Conservation (phyloP, 2,888 invertebrate species). For the Neuroscelio doddi region DNA sequence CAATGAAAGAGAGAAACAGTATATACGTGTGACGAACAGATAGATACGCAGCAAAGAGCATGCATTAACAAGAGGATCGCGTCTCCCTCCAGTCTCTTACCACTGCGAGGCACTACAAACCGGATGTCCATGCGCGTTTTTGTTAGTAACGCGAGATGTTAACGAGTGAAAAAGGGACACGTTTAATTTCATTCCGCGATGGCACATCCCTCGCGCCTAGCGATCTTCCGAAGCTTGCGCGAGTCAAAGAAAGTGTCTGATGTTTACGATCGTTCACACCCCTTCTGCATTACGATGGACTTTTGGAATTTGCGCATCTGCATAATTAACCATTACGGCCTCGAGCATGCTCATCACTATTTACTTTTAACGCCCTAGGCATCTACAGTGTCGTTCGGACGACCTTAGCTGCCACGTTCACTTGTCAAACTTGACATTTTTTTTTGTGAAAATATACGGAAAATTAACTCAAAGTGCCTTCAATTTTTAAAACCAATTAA, state of each 20-base stretch:
- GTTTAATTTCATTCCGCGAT: slow-evolving; percentile 58
- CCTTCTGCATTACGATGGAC: slow-evolving; percentile 22
- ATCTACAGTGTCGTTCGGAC: slow-evolving; percentile 28
- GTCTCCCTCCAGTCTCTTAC: slow-evolving; percentile 36
- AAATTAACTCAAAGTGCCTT: neutral
- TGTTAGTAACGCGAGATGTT: slow-evolving; percentile 50
- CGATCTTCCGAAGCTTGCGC: slow-evolving; percentile 48
- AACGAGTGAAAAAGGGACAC: slow-evolving; percentile 54
- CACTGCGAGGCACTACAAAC: slow-evolving; percentile 48
- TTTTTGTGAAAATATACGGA: neutral
- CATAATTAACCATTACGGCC: slow-evolving; percentile 47
- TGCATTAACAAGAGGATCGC: slow-evolving; percentile 48
- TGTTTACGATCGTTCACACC: slow-evolving; percentile 57
- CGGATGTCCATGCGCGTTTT: slow-evolving; percentile 64
- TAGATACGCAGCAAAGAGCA: slow-evolving; percentile 47
- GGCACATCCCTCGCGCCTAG: slow-evolving; percentile 49
- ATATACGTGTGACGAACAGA: slow-evolving; percentile 44
- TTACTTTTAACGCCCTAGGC: slow-evolving; percentile 22
- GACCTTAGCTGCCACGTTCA: slow-evolving; percentile 37
- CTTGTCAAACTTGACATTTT: slow-evolving; percentile 6
- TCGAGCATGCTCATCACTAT: slow-evolving; percentile 36
- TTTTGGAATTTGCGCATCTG: slow-evolving; percentile 43
- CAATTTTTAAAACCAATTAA: too few relatives aligned
- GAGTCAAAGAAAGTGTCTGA: slow-evolving; percentile 53
- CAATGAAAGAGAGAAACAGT: slow-evolving; percentile 32